Percentiles rank a stretch among this genome's conserved stretches.
Evolutionary conservation across 2,888 invertebrate genomes (phyloP).

Genomic region (Amorpha juglandis): DNA sequence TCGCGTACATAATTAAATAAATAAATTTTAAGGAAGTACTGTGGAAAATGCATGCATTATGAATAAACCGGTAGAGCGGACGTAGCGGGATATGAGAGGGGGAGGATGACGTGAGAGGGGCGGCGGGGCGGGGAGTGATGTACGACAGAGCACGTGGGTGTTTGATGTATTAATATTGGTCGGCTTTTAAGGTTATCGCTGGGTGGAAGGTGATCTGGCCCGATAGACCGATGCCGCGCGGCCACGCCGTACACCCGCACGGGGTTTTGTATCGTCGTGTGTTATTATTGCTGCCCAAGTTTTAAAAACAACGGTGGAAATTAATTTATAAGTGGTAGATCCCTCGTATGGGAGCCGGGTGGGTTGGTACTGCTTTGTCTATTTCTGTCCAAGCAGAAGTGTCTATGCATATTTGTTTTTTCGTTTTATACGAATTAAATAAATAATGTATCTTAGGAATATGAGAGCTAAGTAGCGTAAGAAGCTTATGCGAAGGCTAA

Average conservation of each 20-base stretch:
- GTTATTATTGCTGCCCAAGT: not conserved
- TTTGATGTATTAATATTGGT: slow-evolving; percentile 82
- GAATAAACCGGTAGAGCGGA: slow-evolving; percentile 23
- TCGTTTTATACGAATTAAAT: slow-evolving; percentile 36
- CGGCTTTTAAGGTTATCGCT: slow-evolving; percentile 83
- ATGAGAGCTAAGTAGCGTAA: slow-evolving; percentile 93
- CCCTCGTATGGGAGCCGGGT: no score
- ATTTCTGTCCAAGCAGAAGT: no score
- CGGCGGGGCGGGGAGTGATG: slow-evolving; percentile 37
- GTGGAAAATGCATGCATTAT: not conserved
- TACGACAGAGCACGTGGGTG: slow-evolving; percentile 64
- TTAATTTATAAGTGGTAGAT: no score
- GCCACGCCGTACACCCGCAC: slow-evolving; percentile 53
- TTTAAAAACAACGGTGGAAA: not conserved
- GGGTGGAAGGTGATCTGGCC: slow-evolving; percentile 82
- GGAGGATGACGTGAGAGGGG: slow-evolving; percentile 4
- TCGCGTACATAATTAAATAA: not conserved
- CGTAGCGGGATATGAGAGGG: slow-evolving; percentile 11
- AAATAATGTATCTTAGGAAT: slow-evolving; percentile 36
- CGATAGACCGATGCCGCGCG: slow-evolving; percentile 78
- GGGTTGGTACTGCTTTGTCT: no score
- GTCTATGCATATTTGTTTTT: no score
- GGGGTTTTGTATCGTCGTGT: slow-evolving; percentile 35
- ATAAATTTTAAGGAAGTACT: no score
- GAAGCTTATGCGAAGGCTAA: slow-evolving; percentile 99